Conservation (phyloP, 2,113 vertebrate genomes). For the Oxyruncus cristatus region DNA sequence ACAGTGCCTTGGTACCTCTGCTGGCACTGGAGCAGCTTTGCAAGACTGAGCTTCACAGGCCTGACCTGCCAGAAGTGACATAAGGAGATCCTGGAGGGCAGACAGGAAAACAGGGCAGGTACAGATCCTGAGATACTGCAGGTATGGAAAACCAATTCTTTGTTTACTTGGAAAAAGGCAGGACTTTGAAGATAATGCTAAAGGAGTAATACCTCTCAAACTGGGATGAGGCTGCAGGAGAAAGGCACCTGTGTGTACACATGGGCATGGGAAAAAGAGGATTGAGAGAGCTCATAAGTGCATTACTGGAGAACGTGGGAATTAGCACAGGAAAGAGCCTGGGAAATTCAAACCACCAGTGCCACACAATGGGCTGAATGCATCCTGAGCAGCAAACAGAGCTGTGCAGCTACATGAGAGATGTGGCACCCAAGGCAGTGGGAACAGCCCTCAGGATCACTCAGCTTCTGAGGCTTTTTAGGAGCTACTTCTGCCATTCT, state of each 20-base stretch:
- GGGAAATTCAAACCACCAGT: neutral
- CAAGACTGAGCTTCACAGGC: neutral
- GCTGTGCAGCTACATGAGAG: neutral
- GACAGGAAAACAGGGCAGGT: neutral
- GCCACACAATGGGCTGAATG: neutral
- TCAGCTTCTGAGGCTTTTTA: neutral
- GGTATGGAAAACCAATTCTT: neutral
- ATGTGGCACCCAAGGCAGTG: fast-evolving
- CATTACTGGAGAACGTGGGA: neutral
- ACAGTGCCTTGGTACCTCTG: neutral
- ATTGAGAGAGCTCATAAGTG: neutral
- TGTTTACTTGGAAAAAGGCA: neutral
- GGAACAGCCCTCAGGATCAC: neutral
- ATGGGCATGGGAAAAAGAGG: neutral
- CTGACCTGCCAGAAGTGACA: neutral
- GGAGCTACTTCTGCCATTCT: neutral
- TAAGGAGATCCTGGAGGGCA: neutral
- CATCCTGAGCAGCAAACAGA: neutral
- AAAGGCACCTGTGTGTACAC: neutral
- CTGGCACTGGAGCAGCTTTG: neutral
- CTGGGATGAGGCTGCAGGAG: neutral
- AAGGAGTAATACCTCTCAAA: neutral
- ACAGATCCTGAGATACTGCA: neutral
- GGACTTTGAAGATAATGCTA: neutral
- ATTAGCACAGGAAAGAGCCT: neutral